phyloP scores from a whole-genome alignment of 2,113 vertebrate species.

The Notiomystis cincta region DNA sequence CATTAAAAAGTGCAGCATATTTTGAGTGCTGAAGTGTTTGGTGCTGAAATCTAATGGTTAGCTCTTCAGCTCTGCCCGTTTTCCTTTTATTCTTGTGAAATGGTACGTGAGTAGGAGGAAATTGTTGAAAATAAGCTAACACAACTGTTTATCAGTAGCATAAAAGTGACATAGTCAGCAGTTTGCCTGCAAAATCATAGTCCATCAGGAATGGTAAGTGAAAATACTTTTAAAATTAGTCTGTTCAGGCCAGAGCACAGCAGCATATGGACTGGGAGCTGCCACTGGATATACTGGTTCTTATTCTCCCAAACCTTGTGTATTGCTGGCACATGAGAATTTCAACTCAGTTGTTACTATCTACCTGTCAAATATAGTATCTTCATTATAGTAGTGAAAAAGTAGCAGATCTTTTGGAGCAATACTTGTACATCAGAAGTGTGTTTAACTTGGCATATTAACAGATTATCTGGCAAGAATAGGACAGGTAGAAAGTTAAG shows the following conservation, averaged over 20 bases:
- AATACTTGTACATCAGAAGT: not conserved
- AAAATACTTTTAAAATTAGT: not conserved
- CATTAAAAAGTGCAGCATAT: not conserved
- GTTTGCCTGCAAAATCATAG: not conserved
- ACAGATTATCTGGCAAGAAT: not conserved
- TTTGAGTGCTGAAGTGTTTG: not conserved
- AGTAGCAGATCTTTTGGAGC: not conserved
- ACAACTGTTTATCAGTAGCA: not conserved
- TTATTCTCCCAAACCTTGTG: not conserved
- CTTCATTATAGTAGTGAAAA: not conserved
- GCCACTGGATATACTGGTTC: not conserved
- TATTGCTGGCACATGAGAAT: not conserved
- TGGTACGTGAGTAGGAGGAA: rapidly evolving
- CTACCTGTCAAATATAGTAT: not conserved
- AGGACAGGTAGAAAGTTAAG: not conserved
- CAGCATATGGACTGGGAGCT: not conserved
- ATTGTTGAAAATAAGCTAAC: not conserved
- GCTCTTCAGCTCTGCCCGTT: not conserved
- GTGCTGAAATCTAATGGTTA: not conserved
- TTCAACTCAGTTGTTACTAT: not conserved
- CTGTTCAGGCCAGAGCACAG: not conserved
- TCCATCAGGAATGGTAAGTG: not conserved
- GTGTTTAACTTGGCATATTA: not conserved
- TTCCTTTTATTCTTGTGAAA: not conserved
- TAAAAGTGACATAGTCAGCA: not conserved